These are phyloP conservation scores for Pyxicephalus adspersus DNA, from an alignment of 2,113 vertebrate genomes.

Conservation along the genomic window DNA sequence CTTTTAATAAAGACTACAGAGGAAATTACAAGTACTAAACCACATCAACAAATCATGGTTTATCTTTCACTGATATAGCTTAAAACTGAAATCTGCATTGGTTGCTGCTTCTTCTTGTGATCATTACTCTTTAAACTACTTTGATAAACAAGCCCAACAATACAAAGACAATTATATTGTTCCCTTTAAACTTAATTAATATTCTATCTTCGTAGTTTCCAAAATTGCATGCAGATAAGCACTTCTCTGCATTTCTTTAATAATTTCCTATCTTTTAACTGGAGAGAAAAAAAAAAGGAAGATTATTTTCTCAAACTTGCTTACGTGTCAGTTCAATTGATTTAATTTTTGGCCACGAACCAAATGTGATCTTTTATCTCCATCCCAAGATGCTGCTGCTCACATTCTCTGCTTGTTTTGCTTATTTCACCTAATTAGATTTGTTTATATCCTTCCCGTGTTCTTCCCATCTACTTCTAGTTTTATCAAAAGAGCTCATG, in stretches of 20 bases:
- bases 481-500: slow-evolving; percentile 25
- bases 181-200: slow-evolving; percentile 17
- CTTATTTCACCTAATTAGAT: slow-evolving; percentile 44
- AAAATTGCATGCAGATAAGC: slow-evolving; percentile 22
- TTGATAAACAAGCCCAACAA: too few species aligned
- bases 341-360: slow-evolving; percentile 23
- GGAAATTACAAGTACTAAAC: too few species aligned
- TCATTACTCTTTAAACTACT: too few species aligned
- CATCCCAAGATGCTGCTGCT: slow-evolving; percentile 26
- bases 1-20: too few species aligned
- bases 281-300: slow-evolving; percentile 6
- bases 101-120: too few species aligned
- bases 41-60: too few species aligned
- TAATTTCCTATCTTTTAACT: slow-evolving; percentile 23
- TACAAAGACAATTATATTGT: too few species aligned
- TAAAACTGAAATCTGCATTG: too few species aligned
- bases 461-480: slow-evolving; percentile 26
- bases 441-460: slow-evolving; percentile 33
- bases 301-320: slow-evolving; percentile 29
- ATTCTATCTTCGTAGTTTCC: background rate
- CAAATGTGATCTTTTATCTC: slow-evolving; percentile 34
- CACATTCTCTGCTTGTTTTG: background rate
- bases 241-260: slow-evolving; percentile 24
- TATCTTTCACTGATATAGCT: too few species aligned
- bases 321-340: slow-evolving; percentile 38